A percentile compares a stretch with the other conserved stretches of the same genome.
Conservation (phyloP, 2,797 vertebrate genomes). For the Poeciliopsis turneri region DNA sequence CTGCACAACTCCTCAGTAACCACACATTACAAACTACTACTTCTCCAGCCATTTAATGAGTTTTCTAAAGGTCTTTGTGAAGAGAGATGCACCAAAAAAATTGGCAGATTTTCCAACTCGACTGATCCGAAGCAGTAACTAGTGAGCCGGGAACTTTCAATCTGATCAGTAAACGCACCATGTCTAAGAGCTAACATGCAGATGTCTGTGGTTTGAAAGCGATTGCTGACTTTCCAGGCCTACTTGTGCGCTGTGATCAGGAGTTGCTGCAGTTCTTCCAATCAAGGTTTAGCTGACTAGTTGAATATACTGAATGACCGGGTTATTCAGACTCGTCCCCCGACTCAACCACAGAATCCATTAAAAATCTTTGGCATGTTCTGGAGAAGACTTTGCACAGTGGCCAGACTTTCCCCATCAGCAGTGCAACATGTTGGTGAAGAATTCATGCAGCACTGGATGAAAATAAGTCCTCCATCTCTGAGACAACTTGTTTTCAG, state of each 20-base stretch:
- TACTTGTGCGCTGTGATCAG: neutral
- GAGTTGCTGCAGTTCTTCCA: neutral
- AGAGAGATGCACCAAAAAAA: neutral
- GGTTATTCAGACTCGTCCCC: neutral
- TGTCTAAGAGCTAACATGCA: neutral
- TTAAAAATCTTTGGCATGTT: neutral
- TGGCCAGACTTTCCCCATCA: neutral
- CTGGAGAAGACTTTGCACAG: neutral
- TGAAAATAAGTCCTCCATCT: neutral
- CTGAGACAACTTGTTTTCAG: neutral
- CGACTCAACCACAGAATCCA: neutral
- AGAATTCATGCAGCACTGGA: neutral
- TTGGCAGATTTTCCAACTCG: neutral
- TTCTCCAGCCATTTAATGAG: neutral
- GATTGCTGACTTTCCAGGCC: neutral
- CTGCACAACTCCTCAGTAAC: conserved; percentile 25
- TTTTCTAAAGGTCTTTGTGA: neutral
- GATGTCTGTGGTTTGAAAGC: neutral
- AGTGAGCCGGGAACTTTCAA: neutral
- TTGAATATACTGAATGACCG: neutral
- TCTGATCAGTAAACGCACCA: neutral
- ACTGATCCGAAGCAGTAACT: neutral
- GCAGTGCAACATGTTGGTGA: neutral
- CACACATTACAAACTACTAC: conserved; percentile 15
- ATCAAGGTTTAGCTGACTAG: neutral